Evolutionary conservation across 1,140 invertebrate species (phyloP), one percentile per base, ranked within the genome.

Genomic region (Lordiphosa stackelbergi): DNA sequence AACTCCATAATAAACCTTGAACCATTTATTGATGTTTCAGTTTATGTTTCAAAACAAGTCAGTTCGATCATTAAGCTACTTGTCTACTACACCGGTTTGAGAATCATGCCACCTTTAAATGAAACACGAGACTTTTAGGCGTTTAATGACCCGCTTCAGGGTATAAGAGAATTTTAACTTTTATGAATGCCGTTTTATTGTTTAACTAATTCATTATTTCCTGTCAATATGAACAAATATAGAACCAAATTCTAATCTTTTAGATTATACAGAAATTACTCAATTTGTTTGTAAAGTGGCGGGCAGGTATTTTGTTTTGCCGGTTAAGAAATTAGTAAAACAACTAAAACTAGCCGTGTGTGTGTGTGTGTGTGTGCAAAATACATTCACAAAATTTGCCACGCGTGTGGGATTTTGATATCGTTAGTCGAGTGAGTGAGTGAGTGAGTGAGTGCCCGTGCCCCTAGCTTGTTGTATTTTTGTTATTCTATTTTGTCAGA

Each of bases 321-420:
- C 41, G 36, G 42, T 37, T 11, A 60, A 22, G 22, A 56, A 43
- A 22, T 58, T 58, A 36, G 12, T 11, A 53, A 13, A 47, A 73
- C 12, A 53, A 58, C 22, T 5, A 53, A 66, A 48, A 28, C 22
- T 49, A 55, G 48, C 5, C 22, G 22, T 5, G 22, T 24, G 22
- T 24, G 22, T 24, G 22, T 24, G 22, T 24, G 22, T 24, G 22
- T 24, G 22, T 64, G 48, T 16, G 22, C 45, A 13, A n/a, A n/a
- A 51, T 34, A 42, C 22, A 53, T 37, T 22, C n/a, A 53, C 35
- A 28, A 58, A 9, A 46, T 28, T 36, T 13, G 49, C 43, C 52
- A 56, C 48, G 62, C 60, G 48, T 59, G 42, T 71, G 37, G 53
- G 56, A 56, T 65, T 66, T 60, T 46, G 51, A 66, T 73, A 78